These are phyloP conservation scores for Gonioctena quinquepunctata DNA, from an alignment of 1,140 invertebrate species.

Conservation along the genomic window DNA sequence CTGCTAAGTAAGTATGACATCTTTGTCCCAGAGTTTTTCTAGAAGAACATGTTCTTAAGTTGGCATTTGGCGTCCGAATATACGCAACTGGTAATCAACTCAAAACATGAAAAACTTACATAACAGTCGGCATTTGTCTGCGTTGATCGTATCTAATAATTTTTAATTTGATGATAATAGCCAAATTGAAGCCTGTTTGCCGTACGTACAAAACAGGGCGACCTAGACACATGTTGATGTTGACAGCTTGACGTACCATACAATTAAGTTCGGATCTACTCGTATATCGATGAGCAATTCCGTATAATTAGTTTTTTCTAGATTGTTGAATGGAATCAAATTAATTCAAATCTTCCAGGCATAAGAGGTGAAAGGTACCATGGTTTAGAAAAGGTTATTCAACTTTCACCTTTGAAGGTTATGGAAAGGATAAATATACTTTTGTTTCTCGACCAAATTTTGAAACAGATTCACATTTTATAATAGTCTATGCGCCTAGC, in stretches of 20 bases:
- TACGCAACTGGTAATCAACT: not conserved
- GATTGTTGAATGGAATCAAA: not conserved
- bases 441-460: too few species aligned
- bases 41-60: not conserved
- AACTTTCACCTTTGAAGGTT: not conserved
- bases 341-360: not conserved
- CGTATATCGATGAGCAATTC: conserved; percentile 4
- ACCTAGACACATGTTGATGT: not conserved
- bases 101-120: not conserved
- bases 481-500: too few species aligned
- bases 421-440: too few species aligned
- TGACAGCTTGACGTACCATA: conserved; percentile 2
- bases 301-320: not conserved
- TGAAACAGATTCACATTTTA: too few species aligned
- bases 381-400: not conserved
- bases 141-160: not conserved
- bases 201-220: not conserved
- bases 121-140: not conserved
- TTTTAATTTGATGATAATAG: not conserved
- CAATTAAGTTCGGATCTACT: not conserved
- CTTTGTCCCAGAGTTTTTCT: too few species aligned
- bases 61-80: not conserved
- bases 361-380: not conserved
- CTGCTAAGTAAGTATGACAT: too few species aligned
- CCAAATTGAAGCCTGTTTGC: not conserved